A percentile compares a stretch with the other conserved stretches of the same genome.
These are phyloP conservation scores for Charadrius vociferus DNA, from an alignment of 2,113 vertebrate genomes.

Conservation along the genomic window DNA sequence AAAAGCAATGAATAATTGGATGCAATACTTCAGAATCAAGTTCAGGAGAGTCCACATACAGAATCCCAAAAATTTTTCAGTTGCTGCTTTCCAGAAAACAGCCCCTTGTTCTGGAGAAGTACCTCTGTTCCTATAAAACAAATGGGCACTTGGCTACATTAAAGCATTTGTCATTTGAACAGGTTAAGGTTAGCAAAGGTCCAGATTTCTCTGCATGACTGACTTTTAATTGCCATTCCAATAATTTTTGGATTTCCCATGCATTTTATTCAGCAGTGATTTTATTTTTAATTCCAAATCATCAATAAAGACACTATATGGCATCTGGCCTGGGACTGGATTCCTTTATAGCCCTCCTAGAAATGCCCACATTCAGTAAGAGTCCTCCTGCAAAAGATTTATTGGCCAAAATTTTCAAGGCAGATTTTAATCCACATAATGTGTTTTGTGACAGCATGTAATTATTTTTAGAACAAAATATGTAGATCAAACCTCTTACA, in stretches of 20 bases:
- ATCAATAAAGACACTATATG: background rate
- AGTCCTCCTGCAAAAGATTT: background rate
- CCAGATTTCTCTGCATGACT: background rate
- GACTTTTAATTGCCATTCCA: background rate
- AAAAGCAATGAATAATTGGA: background rate
- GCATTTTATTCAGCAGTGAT: background rate
- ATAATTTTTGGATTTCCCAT: background rate
- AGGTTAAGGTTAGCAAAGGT: background rate
- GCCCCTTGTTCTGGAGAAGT: background rate
- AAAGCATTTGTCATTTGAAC: background rate
- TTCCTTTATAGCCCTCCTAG: background rate
- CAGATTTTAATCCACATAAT: background rate
- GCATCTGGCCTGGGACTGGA: background rate
- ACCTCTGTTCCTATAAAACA: background rate
- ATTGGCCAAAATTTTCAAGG: background rate
- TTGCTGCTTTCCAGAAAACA: background rate
- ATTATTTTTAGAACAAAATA: background rate
- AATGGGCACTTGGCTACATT: background rate
- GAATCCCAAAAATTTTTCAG: background rate
- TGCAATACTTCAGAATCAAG: background rate
- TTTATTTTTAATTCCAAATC: background rate
- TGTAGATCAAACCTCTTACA: background rate
- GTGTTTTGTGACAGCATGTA: background rate
- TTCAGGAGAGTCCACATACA: background rate
- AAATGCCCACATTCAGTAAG: accelerated